phyloP scores from a whole-genome alignment of 2,888 invertebrate species.

The Luperina nickerlii region DNA sequence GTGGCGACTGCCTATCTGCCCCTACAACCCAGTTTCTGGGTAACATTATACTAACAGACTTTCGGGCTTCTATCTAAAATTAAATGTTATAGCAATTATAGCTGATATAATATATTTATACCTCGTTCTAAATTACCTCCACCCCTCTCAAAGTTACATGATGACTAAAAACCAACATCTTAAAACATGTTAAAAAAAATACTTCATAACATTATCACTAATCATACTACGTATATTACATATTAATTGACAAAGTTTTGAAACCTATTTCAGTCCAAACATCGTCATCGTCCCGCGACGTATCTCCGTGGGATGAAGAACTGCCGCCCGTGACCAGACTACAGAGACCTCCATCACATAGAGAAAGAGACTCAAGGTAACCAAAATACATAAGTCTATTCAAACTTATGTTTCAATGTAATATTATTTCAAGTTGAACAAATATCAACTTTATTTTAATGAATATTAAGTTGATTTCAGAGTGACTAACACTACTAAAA shows the following conservation, averaged over 20 bases:
- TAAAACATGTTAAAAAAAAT: neutral
- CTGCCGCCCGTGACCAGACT: constrained; percentile 83
- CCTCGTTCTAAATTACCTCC: neutral
- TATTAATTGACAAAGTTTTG: neutral
- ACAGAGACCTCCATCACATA: constrained; percentile 78
- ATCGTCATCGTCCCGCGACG: constrained; percentile 94
- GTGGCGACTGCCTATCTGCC: neutral
- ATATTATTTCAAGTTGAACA: no score
- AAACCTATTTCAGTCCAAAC: constrained; percentile 87
- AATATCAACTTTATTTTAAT: no score
- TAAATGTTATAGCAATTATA: neutral
- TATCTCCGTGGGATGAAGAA: constrained; percentile 95
- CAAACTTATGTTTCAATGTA: no score
- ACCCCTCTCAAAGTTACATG: neutral
- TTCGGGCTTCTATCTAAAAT: neutral
- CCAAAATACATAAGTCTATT: no score
- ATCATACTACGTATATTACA: neutral
- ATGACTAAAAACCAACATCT: neutral
- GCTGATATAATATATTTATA: neutral
- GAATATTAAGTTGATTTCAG: no score
- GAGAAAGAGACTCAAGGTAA: constrained; percentile 82
- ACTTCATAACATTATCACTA: neutral
- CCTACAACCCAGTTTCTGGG: neutral
- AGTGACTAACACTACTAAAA: no score
- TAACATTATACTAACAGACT: neutral